Percentiles rank a stretch among this genome's conserved stretches.
Evolutionary conservation across 2,113 vertebrate genomes (phyloP).

Genomic region (Pseudois nayaur): DNA sequence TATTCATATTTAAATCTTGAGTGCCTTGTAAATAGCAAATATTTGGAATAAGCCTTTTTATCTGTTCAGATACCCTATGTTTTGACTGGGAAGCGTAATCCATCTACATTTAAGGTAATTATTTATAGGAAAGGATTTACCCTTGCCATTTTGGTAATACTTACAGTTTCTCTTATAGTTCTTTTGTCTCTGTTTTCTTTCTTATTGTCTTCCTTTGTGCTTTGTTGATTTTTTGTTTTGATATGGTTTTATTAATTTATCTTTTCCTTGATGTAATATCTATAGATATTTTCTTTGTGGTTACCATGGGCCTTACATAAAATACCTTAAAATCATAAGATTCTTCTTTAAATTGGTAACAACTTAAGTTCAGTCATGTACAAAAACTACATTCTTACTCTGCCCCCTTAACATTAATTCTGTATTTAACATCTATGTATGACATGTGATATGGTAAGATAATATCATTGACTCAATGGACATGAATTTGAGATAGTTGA

Average conservation of each 20-base stretch:
- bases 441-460: background rate
- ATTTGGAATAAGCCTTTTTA: background rate
- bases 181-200: background rate
- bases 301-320: background rate
- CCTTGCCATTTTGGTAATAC: background rate
- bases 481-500: background rate
- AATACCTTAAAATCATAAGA: background rate
- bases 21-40: background rate
- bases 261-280: background rate
- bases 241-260: background rate
- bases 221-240: background rate
- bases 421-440: background rate
- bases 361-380: background rate
- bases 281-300: background rate
- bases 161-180: background rate
- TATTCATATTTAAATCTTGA: background rate
- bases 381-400: background rate
- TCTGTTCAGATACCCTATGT: background rate
- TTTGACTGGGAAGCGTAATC: background rate
- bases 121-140: background rate
- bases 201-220: background rate
- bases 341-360: background rate
- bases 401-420: background rate
- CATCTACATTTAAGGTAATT: background rate
- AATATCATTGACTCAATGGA: background rate